Base-by-base conservation (phyloP, 2,797 vertebrate species). In the Macroramphosus scolopax region DNA sequence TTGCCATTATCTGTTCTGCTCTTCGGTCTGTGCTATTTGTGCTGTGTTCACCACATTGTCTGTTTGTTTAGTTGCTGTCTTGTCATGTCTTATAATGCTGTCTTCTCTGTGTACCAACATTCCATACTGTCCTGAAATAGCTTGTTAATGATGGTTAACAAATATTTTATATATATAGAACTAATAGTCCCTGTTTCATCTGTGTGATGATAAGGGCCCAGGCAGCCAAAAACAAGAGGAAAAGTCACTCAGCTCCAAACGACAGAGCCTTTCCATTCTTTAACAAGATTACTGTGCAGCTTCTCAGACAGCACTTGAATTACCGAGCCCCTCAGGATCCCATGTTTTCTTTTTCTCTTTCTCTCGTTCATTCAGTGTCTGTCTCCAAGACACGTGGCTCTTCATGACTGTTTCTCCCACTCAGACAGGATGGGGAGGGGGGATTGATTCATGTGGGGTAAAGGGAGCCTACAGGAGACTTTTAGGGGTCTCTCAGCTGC, bases 381-480 rank as follows among this genome's bases (percentile, higher is more conserved):
- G 79, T 84, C 73, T 82, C 77, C 34, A 79, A 67, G 82, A 82
- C 79, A 87, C 72, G 70, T 83, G 82, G 65, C 63, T 75, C 58
- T 65, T 51, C 59, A 46, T 63, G 75, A 71, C 56, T 60, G 63
- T 52, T 72, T 68, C 73, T 71, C 66, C 55, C 57, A 55, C 52
- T 65, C 72, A 54, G 53, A 15, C 44, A 17, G 47, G 38, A 30
- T 32, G 18, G 53, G 38, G 25, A 39, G 29, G 24, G n/a, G n/a
- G n/a, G n/a, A n/a, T n/a, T n/a, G 48, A 36, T 46, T 63, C 36
- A 59, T 61, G 55, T 38, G 54, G 47, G 56, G 52, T 56, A 68
- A 55, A 36, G 44, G 53, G 26, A 60, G 71, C 56, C 65, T 78
- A 59, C 63, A 50, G 47, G 54, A 72, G 76, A 79, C 70, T 78